Conservation (phyloP, 1,140 invertebrate genomes). For the Medauroidea extradentata region DNA sequence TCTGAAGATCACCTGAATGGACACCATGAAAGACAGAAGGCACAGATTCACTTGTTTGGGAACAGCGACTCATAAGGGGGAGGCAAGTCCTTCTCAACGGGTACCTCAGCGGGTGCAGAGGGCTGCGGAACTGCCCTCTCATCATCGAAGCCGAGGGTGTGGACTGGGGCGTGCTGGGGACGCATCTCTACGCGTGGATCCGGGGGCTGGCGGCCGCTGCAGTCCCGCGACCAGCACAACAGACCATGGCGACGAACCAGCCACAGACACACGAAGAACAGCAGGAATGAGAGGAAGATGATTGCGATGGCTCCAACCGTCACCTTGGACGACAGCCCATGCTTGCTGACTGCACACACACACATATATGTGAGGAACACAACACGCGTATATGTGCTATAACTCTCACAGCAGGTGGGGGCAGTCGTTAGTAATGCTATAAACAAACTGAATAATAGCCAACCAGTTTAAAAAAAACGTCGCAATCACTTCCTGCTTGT, state of each 20-base stretch:
- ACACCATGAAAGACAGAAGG: no score
- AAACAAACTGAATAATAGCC: no score
- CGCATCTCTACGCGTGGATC: conserved; percentile 16
- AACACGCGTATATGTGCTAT: no score
- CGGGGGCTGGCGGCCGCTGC: conserved; percentile 28
- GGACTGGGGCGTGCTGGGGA: conserved; percentile 2
- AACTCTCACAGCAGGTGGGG: no score
- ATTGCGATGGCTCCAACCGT: conserved; percentile 41
- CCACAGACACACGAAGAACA: conserved; percentile 42
- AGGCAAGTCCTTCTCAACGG: conserved; percentile 30
- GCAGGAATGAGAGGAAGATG: conserved; percentile 39
- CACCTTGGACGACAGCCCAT: conserved; percentile 39
- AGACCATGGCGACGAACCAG: conserved; percentile 39
- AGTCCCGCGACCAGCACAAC: conserved; percentile 44
- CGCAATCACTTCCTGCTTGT: no score
- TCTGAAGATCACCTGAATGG: no score
- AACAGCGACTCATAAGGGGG: conserved; percentile 34
- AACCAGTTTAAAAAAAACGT: no score
- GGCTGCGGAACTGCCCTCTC: no score
- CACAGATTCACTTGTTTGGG: conserved; percentile 26
- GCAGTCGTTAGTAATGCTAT: no score
- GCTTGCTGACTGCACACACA: conserved; percentile 19
- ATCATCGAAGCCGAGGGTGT: no score
- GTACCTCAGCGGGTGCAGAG: conserved; percentile 17
- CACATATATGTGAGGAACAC: conserved; percentile 3